Base-by-base conservation (phyloP, 2,113 vertebrate genomes). In the Nesogale talazaci region DNA sequence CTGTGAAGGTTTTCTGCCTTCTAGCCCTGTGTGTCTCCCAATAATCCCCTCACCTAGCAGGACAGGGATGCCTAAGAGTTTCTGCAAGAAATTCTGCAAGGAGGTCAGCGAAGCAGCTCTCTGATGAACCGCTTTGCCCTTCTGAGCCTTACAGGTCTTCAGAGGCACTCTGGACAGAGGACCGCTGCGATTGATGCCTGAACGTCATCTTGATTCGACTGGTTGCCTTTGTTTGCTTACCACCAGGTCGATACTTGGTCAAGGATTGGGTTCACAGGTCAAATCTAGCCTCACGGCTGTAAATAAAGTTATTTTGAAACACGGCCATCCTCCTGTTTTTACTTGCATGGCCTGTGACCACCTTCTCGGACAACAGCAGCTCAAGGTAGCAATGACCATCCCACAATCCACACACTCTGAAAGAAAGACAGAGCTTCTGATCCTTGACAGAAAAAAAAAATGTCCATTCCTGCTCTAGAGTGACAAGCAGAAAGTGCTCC, bases 391-490 rank as follows among this genome's bases (percentile, higher is more conserved):
- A 83, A 38, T 88, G 83, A 92, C 77, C 90, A 91, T 86, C 5
- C 5, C 42, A 91, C 46, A 77, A 89, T n/a, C 87, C 69, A 40
- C 52, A 83, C 86, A 92, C 19, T 80, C 83, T 92, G 57, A 82
- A 84, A 84, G 57, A 82, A 84, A 84, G 83, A 88, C 67, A 76
- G 78, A 61, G 72, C 82, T 17, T 79, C 65, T 52, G 63, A 46
- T 59, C 67, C 76, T 90, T 86, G 79, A 56, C 17, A 89, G 76
- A 85, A 88, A 80, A 85, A 88, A 80, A 92, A 63, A 23, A 63
- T 61, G 59, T 61, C 59, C 15, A 61, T 15, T 0, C 63, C 76
- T 89, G 46, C 31, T 90, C 81, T 86, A 61, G 40, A 81, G 63
- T 10, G 42, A 46, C 42, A 46, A 46, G 42, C 11, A 59, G 15